phyloP scores from a whole-genome alignment of 2,888 invertebrate species.

The Tineola bisselliella region DNA sequence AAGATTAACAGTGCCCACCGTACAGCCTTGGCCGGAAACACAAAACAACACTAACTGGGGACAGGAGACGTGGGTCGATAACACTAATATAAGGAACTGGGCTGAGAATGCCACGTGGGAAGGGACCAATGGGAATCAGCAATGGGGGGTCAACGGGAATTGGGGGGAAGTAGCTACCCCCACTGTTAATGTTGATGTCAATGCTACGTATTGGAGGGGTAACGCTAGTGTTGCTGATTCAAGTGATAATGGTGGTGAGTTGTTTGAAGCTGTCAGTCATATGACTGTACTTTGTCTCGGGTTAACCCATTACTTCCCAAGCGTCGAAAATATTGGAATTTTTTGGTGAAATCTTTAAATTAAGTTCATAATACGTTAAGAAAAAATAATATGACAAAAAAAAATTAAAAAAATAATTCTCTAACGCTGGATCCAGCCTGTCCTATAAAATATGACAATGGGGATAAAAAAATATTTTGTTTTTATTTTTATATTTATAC shows the following conservation, averaged over 20 bases:
- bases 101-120: conserved; percentile 46
- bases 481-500: too few relatives aligned
- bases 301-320: too few relatives aligned
- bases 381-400: too few relatives aligned
- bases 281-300: too few relatives aligned
- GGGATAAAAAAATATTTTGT: too few relatives aligned
- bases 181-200: conserved; percentile 55
- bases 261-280: too few relatives aligned
- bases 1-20: conserved; percentile 41
- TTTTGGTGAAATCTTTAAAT: too few relatives aligned
- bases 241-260: conserved; percentile 59
- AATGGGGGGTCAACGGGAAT: conserved; percentile 28
- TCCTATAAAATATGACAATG: too few relatives aligned
- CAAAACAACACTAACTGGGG: conserved; percentile 30
- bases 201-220: conserved; percentile 51
- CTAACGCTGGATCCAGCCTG: too few relatives aligned
- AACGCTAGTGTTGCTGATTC: conserved; percentile 56
- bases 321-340: too few relatives aligned
- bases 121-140: conserved; percentile 20
- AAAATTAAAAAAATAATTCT: too few relatives aligned
- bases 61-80: conserved; percentile 48
- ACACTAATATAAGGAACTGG: conserved; percentile 43
- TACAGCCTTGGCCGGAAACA: conserved; percentile 23
- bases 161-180: conserved; percentile 57
- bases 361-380: too few relatives aligned